phyloP scores from a whole-genome alignment of 2,888 invertebrate genomes.

The Cancer borealis region DNA sequence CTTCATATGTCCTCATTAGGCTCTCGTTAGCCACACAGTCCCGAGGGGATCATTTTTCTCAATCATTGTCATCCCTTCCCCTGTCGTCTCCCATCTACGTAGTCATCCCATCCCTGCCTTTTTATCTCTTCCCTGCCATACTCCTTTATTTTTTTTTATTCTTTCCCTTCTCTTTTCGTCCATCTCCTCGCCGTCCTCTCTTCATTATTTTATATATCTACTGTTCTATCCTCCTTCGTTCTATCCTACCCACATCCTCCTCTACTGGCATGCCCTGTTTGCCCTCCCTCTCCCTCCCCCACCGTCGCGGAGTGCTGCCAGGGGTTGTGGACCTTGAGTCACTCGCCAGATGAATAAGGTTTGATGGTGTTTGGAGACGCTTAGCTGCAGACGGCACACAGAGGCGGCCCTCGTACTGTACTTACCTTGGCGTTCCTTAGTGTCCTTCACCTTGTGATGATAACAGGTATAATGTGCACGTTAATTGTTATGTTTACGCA shows the following conservation, averaged over 20 bases:
- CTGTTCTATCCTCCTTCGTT: not conserved
- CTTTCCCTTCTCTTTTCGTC: not conserved
- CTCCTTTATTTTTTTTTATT: not conserved
- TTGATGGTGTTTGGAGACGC: not conserved
- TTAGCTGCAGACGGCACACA: not conserved
- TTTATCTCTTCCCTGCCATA: not conserved
- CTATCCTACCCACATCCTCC: not conserved
- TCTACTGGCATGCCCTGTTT: not conserved
- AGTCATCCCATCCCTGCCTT: not conserved
- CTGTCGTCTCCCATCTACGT: not conserved
- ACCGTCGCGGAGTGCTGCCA: not conserved
- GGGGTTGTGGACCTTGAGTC: not conserved
- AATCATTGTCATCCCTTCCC: not conserved
- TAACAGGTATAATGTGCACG: not conserved
- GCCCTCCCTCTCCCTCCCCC: not conserved
- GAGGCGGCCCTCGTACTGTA: not conserved
- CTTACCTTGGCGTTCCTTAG: not conserved
- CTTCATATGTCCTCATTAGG: not conserved
- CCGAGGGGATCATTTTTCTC: not conserved
- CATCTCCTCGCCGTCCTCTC: not conserved
- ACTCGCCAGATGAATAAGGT: not conserved
- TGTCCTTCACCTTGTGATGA: not conserved
- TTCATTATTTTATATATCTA: not conserved
- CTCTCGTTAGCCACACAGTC: slow-evolving; percentile 1
- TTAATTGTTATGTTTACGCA: not conserved